Evolutionary conservation across 2,113 vertebrate species (phyloP), one percentile per base, ranked within the genome.

Genomic region (Thryonomys swinderianus): DNA sequence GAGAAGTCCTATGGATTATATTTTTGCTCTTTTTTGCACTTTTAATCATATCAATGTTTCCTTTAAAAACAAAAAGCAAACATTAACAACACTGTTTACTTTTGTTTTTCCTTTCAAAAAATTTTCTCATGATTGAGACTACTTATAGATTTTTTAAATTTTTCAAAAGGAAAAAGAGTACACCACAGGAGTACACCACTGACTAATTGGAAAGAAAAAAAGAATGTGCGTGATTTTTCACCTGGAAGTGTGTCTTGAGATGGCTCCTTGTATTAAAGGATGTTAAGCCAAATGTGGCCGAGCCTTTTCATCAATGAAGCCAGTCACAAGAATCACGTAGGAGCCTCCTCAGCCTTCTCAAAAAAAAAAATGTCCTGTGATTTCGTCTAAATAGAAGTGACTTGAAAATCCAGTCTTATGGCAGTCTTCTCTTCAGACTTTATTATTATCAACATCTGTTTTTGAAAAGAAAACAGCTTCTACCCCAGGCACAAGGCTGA

Each of bases 391-490:
- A 82, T 92, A 95, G 88, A 97, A 95, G 82, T 94, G 94, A 97
- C 96, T 94, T 97, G 53, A 88, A 97, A 97, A 91, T 93, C 94
- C 91, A 91, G 74, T 97, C 96, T 92, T 30, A 97, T 37, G 67
- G 93, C 91, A 92, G 71, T 66, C 95, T 94, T 94, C 96, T 94
- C 85, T 95, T 92, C 59, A 96, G 92, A 92, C 94, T 93, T 96
- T 79, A 96, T 94, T 96, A 83, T 96, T 81, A 96, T 88, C 93
- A 62, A 95, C 96, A 97, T 97, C 96, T 97, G 96, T 67, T 97
- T 97, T 96, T 96, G 96, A 97, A 97, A 96, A 96, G 96, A 92
- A 96, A 97, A 95, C 96, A 97, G 96, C 95, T 94, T 95, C 88
- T 67, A 85, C 79, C 62, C 84, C 27, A 25, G n/a, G 81, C 92